A percentile compares a stretch with the other conserved stretches of the same genome.
These are phyloP conservation scores for Oxygymnocypris stewartii DNA, from an alignment of 2,113 vertebrate genomes.

Conservation along the genomic window DNA sequence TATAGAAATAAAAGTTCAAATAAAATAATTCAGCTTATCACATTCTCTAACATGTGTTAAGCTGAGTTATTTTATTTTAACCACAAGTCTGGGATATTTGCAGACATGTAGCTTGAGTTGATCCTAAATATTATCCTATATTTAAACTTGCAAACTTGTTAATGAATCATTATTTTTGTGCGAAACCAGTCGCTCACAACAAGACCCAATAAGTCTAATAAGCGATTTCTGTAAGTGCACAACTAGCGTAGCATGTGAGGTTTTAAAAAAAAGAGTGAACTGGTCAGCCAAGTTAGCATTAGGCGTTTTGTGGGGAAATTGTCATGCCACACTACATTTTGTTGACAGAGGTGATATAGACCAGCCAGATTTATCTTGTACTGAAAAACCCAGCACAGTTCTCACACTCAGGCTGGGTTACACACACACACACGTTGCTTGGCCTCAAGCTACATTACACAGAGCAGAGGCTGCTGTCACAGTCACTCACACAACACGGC, in stretches of 20 bases:
- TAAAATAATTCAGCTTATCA: too few species aligned
- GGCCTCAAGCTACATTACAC: slow-evolving; percentile 10
- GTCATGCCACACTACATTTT: neutral
- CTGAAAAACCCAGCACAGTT: slow-evolving; percentile 27
- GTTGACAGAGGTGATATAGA: slow-evolving; percentile 34
- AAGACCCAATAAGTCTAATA: neutral
- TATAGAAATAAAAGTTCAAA: too few species aligned
- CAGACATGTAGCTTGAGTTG: neutral
- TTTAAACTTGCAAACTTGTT: neutral
- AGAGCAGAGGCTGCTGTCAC: slow-evolving; percentile 41
- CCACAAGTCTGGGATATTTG: neutral
- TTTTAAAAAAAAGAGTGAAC: neutral
- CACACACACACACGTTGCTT: slow-evolving; percentile 9
- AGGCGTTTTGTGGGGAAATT: neutral
- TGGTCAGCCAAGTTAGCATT: neutral
- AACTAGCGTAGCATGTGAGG: neutral
- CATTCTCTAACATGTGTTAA: too few species aligned
- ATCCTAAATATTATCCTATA: neutral
- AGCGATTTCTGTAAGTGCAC: neutral
- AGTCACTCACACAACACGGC: slow-evolving; percentile 33
- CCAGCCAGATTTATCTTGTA: slow-evolving; percentile 36
- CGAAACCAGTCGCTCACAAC: neutral
- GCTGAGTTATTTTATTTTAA: neutral
- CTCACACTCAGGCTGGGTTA: neutral
- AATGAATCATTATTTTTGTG: neutral